Base-by-base conservation (phyloP, 2,113 vertebrate genomes). In the Actenoides hombroni region DNA sequence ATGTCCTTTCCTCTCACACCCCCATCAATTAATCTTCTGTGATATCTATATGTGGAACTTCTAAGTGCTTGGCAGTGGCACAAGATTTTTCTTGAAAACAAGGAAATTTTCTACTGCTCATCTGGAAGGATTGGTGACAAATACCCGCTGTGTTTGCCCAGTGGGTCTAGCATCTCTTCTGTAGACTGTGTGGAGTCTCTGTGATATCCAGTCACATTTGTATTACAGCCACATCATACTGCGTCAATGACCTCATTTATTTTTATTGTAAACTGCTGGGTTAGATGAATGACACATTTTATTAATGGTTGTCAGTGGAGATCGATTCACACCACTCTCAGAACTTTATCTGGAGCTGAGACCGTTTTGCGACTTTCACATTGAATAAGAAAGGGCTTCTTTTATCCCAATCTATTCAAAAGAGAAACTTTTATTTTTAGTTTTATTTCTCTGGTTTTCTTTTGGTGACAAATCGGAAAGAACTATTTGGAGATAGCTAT, bases 281-380 rank as follows among this genome's bases (percentile, higher is more conserved):
- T 91, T 78, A 46, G 68, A 9, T 56, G 60, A 75, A 75, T 69
- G 16, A 44, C 44, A 64, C 11, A 0, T 80, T 80, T 95, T 80
- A 80, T 74, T 86, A 83, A 63, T 11, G 37, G 9, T 37, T 82
- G 46, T 67, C 77, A 46, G 61, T 53, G 87, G 83, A 74, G 71
- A 31, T 91, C 46, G 83, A 16, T 88, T 73, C 46, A 17, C 3
- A 1, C 59, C 78, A 14, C 37, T 63, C 28, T 83, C 59, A 61
- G 82, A 94, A 57, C 46, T 90, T 70, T 60, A 90, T 54, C 64
- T 95, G 83, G 79, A 90, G 76, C 92, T 60, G 71, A 86, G 65
- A 86, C 49, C 16, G 10, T 67, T 94, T 92, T 75, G 51, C 5
- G 7, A 29, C 65, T 83, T 65, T 75, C 69, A 60, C 19, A 13